Base-by-base conservation (phyloP, 2,888 invertebrate species). In the Linyphia triangularis region DNA sequence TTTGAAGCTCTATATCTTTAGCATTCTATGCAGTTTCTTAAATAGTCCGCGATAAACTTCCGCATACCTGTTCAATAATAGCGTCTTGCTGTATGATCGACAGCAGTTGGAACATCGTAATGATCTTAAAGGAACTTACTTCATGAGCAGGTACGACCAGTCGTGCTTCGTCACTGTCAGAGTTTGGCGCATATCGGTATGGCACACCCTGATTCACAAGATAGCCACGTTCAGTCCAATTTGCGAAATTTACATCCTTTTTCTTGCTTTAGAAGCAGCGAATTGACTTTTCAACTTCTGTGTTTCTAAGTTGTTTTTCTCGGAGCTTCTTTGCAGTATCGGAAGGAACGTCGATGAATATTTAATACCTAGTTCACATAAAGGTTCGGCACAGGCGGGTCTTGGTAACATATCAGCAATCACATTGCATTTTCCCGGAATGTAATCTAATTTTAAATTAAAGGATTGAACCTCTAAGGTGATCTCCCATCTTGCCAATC, bases 11-110 rank as follows among this genome's bases (percentile, higher is more conserved):
- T 51, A 24, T 51, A 79, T 16, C 33, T 51, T 19, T 33, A 61
- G 57, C 85, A 90, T 40, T 63, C 72, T 4, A 24, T 5, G 61
- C 89, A 90, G n/a, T 37, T 43, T 37, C 51, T 78, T 0, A 85
- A 63, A 26, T 90, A 88, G 2, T 82, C 65, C 4, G 22, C 7
- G 51, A 33, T 30, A 65, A 9, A 40, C 13, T 40, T 40, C 7
- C 40, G 40, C 40, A 40, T 40, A 40, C 40, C 40, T 30, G 24
- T 65, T 4, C 0, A 33, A 33, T 16, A 67, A 33, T 67, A 67
- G 1, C 65, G 22, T 3, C 10, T 40, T 10, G 70, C 22, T 22
- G 24, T 70, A 2, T 10, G n/a, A 40, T 40, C n/a, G 19, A 16
- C 13, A 7, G 19, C 13, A 1, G 30, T 65, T 10, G 30, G 16